Base-by-base conservation (phyloP, 2,888 invertebrate genomes). In the Poecilobothrus nobilitatus region DNA sequence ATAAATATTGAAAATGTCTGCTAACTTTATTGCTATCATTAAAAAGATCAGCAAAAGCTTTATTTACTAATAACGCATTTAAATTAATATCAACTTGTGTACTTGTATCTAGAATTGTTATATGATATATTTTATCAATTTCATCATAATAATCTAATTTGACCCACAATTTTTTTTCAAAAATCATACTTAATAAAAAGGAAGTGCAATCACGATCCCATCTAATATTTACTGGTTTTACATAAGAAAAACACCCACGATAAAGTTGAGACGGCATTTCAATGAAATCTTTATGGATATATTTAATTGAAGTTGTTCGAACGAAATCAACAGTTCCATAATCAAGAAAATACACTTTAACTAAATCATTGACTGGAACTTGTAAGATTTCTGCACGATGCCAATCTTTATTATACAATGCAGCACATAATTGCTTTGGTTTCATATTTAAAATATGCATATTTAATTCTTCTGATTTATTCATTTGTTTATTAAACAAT, bases 1-100 rank as follows among this genome's bases (percentile, higher is more conserved):
- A 76, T 68, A 75, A 74, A 71, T 76, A 76, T 63, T 74, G 74
- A 9, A 73, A 74, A 70, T 77, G 76, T 63, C 2, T 53, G 9
- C 15, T 18, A 18, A 53, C 53, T 53, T 53, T 18, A 18, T 18
- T 53, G 3, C 3, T 53, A 53, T n/a, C 15, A 18, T n/a, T 18
- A 12, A 15, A 53, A 6, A 53, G 6, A 53, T n/a, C n/a, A 18
- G 18, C 53, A n/a, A 18, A 53, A 1, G 70, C 71, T 65, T 68
- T 70, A 6, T 44, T 41, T 20, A 70, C 41, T 44, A 71, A 66
- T 0, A 68, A 71, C 69, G 68, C 15, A 15, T 53, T 53, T 53
- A 53, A 12, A 53, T 71, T 70, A 66, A 70, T 69, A 65, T 71
- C 71, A 41, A 15, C 20, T 9, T 69, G 67, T 7, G 64, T 64